These are phyloP conservation scores for Pongo pygmaeus DNA, from an alignment of 2,113 vertebrate species.

Conservation along the genomic window DNA sequence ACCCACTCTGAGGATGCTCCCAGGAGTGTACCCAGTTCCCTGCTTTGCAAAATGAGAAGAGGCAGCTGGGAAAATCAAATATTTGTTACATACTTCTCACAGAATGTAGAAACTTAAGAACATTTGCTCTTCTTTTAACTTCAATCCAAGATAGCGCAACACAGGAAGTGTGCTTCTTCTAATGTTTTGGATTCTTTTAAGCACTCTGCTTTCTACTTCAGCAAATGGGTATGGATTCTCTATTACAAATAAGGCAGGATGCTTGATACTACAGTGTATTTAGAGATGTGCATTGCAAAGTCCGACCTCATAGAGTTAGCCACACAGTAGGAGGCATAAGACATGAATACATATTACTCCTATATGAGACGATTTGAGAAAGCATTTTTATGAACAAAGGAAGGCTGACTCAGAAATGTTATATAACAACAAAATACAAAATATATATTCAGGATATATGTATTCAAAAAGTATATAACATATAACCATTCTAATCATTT, in stretches of 20 bases:
- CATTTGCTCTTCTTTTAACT: not conserved
- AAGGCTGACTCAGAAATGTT: not conserved
- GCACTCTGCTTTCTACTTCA: not conserved
- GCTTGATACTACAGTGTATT: not conserved
- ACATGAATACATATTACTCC: not conserved
- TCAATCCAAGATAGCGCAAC: not conserved
- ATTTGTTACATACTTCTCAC: not conserved
- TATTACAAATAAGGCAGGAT: not conserved
- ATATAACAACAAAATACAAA: not conserved
- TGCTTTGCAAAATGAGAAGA: not conserved
- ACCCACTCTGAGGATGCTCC: not conserved
- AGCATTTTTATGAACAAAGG: conserved; percentile 4
- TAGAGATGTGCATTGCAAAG: not conserved
- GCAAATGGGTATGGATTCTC: not conserved
- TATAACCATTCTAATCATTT: not conserved
- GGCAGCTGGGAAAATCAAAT: not conserved
- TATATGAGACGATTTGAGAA: not conserved
- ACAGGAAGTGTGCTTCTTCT: not conserved
- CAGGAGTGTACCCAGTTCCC: not conserved
- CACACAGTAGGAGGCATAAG: not conserved
- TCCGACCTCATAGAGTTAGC: not conserved
- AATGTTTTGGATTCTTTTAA: not conserved
- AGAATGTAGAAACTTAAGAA: not conserved
- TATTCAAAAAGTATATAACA: too few relatives aligned
- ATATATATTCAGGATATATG: too few relatives aligned